These are phyloP conservation scores for Aegithalos caudatus DNA, from an alignment of 2,113 vertebrate genomes.

Conservation along the genomic window DNA sequence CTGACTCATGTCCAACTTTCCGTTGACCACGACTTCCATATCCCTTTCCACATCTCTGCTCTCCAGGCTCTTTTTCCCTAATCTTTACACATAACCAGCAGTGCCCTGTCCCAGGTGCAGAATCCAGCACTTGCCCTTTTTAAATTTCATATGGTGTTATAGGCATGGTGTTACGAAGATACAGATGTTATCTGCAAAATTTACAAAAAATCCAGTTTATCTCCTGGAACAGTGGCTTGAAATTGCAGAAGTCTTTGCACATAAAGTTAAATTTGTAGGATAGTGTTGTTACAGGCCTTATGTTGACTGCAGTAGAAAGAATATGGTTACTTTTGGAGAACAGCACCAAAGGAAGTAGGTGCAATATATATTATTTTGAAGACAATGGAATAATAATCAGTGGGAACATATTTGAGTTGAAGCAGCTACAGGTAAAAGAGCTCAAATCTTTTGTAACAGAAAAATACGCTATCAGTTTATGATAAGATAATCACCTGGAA, in stretches of 20 bases:
- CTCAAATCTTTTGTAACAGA: background rate
- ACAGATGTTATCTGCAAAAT: background rate
- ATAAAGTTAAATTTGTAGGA: background rate
- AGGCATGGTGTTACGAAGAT: background rate
- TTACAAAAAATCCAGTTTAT: background rate
- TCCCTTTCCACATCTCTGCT: rapidly evolving
- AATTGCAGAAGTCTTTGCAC: background rate
- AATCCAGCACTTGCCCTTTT: background rate
- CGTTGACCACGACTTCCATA: rapidly evolving
- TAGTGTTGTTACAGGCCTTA: background rate
- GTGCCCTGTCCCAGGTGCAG: background rate
- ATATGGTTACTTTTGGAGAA: background rate
- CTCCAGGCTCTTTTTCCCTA: background rate
- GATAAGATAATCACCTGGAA: background rate
- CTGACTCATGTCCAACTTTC: rapidly evolving
- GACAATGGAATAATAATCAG: background rate
- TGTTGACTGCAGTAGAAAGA: background rate
- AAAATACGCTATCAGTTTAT: background rate
- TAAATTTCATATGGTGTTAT: background rate
- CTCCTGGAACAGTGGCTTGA: background rate
- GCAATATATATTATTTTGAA: background rate
- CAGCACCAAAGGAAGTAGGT: background rate
- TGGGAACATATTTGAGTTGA: background rate
- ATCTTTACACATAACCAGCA: too few species aligned
- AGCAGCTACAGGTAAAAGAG: background rate